Conservation (phyloP, 2,113 vertebrate species). For the Brienomyrus brachyistius region DNA sequence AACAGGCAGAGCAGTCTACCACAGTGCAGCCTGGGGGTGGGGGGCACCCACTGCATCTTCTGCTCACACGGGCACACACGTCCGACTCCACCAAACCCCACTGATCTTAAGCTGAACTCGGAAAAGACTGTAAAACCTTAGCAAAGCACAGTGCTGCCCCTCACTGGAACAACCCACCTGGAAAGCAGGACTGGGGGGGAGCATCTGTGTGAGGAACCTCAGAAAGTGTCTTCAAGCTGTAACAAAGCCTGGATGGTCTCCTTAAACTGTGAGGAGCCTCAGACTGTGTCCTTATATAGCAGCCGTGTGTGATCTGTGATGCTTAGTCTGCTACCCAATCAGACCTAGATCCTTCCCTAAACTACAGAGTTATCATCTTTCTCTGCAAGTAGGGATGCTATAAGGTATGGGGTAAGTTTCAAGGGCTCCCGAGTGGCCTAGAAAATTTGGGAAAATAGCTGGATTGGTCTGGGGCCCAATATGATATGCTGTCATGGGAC, state of each 20-base stretch:
- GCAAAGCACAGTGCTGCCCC: not conserved
- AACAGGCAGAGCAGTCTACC: not conserved
- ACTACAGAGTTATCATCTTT: not conserved
- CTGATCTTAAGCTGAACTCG: not conserved
- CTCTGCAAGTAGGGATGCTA: not conserved
- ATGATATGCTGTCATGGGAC: too few relatives aligned
- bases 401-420: too few relatives aligned
- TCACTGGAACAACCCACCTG: not conserved
- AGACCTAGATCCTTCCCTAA: not conserved
- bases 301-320: not conserved
- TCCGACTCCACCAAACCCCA: not conserved
- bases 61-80: not conserved
- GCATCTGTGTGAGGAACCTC: not conserved
- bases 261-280: not conserved
- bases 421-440: too few relatives aligned
- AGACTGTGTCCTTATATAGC: not conserved
- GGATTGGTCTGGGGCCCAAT: too few relatives aligned
- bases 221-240: too few relatives aligned
- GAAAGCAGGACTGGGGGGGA: not conserved
- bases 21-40: not conserved
- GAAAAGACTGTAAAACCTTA: not conserved
- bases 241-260: not conserved
- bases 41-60: not conserved
- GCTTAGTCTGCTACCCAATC: not conserved
- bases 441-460: too few relatives aligned